Evolutionary conservation across 2,113 vertebrate genomes (phyloP), one percentile per base, ranked within the genome.

Genomic region (Thunnus thynnus): DNA sequence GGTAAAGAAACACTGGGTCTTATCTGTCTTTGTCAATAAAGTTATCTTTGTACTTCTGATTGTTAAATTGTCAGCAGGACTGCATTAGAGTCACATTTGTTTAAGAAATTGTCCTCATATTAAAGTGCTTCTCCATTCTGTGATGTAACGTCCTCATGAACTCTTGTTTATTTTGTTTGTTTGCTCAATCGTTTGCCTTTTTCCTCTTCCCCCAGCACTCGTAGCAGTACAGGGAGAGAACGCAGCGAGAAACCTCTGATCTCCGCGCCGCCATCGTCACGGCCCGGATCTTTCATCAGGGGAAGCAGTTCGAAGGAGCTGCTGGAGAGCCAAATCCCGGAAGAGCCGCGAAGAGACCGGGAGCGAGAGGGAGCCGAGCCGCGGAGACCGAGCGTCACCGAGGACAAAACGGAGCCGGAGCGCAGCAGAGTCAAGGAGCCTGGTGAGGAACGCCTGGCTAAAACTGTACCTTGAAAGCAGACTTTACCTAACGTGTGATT

Each of bases 241-340:
- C 97, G 97, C 91, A 96, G 95, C 0, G 98, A 99, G 76, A 99
- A 98, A 90, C 88, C 95, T 0, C 88, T 94, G n/a, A 91, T 95
- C 14, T 84, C 96, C 1, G 52, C 90, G 8, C 36, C 91, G 1
- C 54, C 96, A 3, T 73, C 85, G 0, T 78, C 88, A 0, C 95
- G 96, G 1, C 95, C 95, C 9, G 93, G 94, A 47, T 92, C 95
- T 5, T 96, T 97, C 88, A 63, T 93, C 17, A 92, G 96, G 70
- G 95, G 96, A 13, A 81, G 96, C 89, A 96, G 97, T 83, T 95
- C 94, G 2, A 99, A 97, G 80, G 96, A 98, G 88, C 94, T 97
- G 69, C 84, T 95, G 44, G 97, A 98, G 86, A 95, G 92, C 82
- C 95, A 92, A 79, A 92, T 86, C 0, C 94, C 94, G 0, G 97